Evolutionary conservation across 2,113 vertebrate species (phyloP).

Genomic region (Microcebus tavaratra): DNA sequence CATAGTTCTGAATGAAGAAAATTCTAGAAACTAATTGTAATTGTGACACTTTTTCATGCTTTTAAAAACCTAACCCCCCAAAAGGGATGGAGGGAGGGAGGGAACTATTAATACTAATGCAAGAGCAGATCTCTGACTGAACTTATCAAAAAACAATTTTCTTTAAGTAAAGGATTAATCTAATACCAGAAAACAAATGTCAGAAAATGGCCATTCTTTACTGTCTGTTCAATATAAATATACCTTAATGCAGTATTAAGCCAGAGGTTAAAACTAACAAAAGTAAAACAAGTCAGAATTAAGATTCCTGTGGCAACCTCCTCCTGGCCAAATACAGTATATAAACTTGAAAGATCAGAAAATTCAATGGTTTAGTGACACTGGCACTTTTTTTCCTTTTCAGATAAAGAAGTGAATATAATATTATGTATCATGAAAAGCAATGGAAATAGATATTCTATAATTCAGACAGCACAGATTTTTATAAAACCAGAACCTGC

Average conservation of each 20-base stretch:
- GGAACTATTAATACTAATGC: neutral
- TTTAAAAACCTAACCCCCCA: neutral
- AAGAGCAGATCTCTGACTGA: neutral
- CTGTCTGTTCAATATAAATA: constrained; percentile 18
- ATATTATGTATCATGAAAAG: constrained; percentile 4
- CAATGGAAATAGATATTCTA: neutral
- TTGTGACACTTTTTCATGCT: neutral
- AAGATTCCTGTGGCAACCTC: neutral
- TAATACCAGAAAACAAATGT: constrained; percentile 52
- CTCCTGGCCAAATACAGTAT: neutral
- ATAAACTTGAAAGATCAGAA: neutral
- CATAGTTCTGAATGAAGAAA: constrained; percentile 23
- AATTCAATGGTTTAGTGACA: neutral
- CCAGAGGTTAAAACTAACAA: constrained; percentile 11
- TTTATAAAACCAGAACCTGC: neutral
- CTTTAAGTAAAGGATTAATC: constrained; percentile 52
- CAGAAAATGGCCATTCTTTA: constrained; percentile 18
- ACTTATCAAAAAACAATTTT: constrained; percentile 45
- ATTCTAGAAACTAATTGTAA: neutral
- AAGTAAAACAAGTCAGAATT: constrained; percentile 10
- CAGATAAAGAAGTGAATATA: neutral
- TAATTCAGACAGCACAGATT: neutral
- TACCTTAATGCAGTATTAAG: neutral
- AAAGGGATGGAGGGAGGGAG: neutral
- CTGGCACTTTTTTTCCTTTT: neutral